Conservation (phyloP, 2,113 vertebrate species). For the Oreochromis niloticus region DNA sequence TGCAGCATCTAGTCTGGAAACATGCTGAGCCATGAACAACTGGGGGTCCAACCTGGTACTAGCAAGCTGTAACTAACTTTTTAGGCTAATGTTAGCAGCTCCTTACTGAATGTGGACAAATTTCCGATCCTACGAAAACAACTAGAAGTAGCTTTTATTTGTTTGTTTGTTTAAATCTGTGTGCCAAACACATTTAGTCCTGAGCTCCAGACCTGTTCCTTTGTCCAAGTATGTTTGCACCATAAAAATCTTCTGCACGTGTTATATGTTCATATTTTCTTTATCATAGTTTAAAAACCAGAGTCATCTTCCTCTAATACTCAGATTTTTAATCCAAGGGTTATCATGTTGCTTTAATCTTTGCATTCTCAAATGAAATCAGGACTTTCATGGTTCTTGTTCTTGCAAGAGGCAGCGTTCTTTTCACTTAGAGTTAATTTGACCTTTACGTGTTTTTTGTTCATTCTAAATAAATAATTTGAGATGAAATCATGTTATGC, state of each 20-base stretch:
- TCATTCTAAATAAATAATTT: neutral
- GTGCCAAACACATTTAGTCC: neutral
- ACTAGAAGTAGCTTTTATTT: rapidly evolving
- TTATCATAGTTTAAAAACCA: neutral
- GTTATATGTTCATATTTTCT: neutral
- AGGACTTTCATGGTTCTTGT: neutral
- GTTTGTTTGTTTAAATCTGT: neutral
- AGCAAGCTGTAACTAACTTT: neutral
- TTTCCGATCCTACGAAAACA: neutral
- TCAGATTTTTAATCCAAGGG: neutral
- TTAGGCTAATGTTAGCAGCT: neutral
- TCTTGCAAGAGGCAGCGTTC: neutral
- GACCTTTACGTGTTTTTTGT: neutral
- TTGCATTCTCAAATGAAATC: neutral
- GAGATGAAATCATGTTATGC: neutral
- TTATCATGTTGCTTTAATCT: neutral
- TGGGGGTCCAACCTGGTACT: neutral
- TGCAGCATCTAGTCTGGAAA: neutral
- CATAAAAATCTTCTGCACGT: neutral
- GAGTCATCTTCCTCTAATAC: neutral
- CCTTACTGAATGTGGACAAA: neutral
- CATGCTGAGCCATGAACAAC: rapidly evolving
- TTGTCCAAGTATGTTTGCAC: neutral
- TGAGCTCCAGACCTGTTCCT: neutral
- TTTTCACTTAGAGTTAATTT: neutral